Evolutionary conservation across 2,113 vertebrate genomes (phyloP).

Genomic region (Hassar affinis): DNA sequence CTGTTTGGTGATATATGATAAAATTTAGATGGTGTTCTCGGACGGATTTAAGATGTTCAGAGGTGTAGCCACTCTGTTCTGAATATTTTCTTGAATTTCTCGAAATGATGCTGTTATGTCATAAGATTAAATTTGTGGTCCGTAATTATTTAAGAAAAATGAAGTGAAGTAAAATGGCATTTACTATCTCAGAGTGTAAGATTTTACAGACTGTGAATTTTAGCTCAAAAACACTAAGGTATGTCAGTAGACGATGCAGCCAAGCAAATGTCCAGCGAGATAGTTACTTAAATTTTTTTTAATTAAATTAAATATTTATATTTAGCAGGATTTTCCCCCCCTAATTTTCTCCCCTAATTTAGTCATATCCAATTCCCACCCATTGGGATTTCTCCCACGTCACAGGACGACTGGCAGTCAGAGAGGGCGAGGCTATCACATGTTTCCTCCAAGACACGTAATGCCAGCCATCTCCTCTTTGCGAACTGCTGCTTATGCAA

Average conservation of each 20-base stretch:
- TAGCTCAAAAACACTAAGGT: background rate
- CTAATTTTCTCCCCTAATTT: no score
- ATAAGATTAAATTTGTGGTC: background rate
- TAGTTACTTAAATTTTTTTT: background rate
- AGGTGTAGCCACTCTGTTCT: background rate
- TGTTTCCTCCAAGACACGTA: no score
- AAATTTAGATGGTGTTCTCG: background rate
- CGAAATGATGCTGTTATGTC: background rate
- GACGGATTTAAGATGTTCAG: background rate
- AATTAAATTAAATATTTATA: no score
- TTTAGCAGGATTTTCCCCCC: no score
- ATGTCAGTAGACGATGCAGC: background rate
- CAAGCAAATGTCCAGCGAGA: background rate
- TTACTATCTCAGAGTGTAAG: background rate
- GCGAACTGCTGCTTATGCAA: no score
- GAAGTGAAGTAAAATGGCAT: background rate
- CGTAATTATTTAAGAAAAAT: background rate
- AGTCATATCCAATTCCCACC: no score
- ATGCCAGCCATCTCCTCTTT: no score
- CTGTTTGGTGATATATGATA: no score
- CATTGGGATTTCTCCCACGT: no score
- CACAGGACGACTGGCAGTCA: no score
- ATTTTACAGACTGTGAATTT: background rate
- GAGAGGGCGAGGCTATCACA: no score
- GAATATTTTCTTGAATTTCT: background rate